phyloP scores from a whole-genome alignment of 2,888 invertebrate species.

The Xestobium rufovillosum region DNA sequence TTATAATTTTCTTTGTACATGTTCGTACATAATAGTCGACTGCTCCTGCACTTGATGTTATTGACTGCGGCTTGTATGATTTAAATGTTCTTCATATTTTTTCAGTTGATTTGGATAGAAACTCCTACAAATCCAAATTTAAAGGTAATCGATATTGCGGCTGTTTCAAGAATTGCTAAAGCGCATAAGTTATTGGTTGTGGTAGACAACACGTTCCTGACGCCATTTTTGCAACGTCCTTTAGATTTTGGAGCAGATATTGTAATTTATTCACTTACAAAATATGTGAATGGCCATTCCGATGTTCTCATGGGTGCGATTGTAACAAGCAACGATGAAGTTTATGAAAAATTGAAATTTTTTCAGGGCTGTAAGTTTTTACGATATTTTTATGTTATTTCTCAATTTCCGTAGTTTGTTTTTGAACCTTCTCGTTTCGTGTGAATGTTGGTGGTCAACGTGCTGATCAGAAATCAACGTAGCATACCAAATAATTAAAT shows the following conservation, averaged over 20 bases:
- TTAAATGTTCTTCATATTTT: too few species aligned
- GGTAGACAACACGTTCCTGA: conserved; percentile 92
- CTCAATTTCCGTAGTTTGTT: too few species aligned
- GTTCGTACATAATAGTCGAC: too few species aligned
- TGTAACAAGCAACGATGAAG: conserved; percentile 61
- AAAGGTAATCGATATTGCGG: conserved; percentile 81
- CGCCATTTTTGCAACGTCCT: conserved; percentile 86
- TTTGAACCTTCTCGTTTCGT: too few species aligned
- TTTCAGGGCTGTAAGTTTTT: conserved; percentile 74
- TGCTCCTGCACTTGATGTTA: too few species aligned
- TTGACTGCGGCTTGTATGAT: too few species aligned
- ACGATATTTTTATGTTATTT: too few species aligned
- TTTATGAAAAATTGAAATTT: conserved; percentile 69
- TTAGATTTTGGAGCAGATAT: conserved; percentile 86
- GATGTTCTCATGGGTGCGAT: conserved; percentile 96
- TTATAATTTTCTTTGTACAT: too few species aligned
- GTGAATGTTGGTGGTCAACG: too few species aligned
- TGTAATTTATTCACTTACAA: conserved; percentile 86
- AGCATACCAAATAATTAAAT: too few species aligned
- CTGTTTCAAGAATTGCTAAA: conserved; percentile 57
- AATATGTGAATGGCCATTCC: conserved; percentile 97
- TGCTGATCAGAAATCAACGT: too few species aligned
- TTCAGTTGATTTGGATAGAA: conserved; percentile 86
- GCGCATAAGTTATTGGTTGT: conserved; percentile 59
- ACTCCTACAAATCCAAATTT: conserved; percentile 93